phyloP scores from a whole-genome alignment of 2,797 vertebrate genomes.

The Sebastes nivosus region DNA sequence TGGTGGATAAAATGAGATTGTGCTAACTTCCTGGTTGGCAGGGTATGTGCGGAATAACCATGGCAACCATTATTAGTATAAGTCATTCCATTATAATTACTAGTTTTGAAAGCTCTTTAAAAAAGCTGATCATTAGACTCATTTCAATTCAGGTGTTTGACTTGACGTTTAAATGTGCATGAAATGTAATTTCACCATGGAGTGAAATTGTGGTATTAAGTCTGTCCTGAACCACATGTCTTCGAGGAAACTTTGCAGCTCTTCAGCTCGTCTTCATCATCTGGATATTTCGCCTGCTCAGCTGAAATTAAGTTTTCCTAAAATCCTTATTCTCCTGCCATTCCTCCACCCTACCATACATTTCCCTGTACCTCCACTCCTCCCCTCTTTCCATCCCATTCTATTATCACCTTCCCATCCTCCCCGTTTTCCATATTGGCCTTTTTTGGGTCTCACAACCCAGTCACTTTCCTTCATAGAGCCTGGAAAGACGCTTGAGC shows the following conservation, averaged over 20 bases:
- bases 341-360: conserved; percentile 47
- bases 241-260: conserved; percentile 42
- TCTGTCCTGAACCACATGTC: conserved; percentile 28
- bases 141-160: conserved; percentile 41
- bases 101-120: neutral
- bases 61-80: conserved; percentile 9
- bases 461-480: conserved; percentile 73
- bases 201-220: conserved; percentile 49
- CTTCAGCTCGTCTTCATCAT: conserved; percentile 45
- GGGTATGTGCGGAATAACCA: neutral
- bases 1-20: conserved; percentile 19
- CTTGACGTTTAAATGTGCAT: conserved; percentile 40
- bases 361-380: conserved; percentile 48
- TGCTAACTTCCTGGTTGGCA: neutral
- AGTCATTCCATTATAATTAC: conserved; percentile 13
- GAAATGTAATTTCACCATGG: conserved; percentile 41
- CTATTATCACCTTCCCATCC: conserved; percentile 64
- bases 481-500: conserved; percentile 76
- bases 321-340: conserved; percentile 55
- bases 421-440: conserved; percentile 71
- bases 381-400: conserved; percentile 63
- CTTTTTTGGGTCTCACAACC: conserved; percentile 75
- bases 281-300: conserved; percentile 70
- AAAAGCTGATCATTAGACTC: conserved; percentile 29
- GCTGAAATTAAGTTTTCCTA: conserved; percentile 71